Percentiles rank a stretch among this genome's conserved stretches.
Conservation (phyloP, 2,113 vertebrate species). For the Ceyx cyanopectus region DNA sequence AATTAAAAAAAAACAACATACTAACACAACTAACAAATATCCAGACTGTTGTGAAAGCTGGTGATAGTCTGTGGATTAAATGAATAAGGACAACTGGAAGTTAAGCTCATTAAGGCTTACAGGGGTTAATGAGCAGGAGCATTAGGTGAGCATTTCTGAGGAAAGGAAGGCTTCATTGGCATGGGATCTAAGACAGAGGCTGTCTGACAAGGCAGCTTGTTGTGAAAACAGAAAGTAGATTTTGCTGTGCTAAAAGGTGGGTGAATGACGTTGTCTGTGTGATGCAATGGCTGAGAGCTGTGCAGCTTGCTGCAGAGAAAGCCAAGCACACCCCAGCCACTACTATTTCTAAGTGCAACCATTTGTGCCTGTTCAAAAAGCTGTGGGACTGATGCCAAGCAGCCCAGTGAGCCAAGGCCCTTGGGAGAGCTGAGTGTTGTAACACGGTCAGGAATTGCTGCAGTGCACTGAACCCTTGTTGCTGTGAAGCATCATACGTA, state of each 20-base stretch:
- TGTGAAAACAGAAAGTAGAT: neutral
- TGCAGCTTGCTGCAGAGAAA: neutral
- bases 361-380: neutral
- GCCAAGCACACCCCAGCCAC: neutral
- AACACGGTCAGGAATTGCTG: neutral
- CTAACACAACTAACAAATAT: neutral
- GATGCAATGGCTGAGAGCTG: neutral
- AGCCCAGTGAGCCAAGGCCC: neutral
- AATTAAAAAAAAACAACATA: constrained; percentile 19
- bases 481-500: neutral
- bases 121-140: constrained; percentile 13
- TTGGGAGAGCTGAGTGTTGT: neutral
- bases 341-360: neutral
- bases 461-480: neutral
- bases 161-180: neutral
- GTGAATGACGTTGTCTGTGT: neutral
- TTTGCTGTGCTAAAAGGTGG: neutral
- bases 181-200: neutral
- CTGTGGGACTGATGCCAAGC: neutral
- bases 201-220: neutral
- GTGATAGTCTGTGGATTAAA: constrained; percentile 26
- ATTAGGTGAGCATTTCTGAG: neutral
- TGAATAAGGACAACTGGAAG: constrained; percentile 44
- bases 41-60: constrained; percentile 9
- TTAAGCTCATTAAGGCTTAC: constrained; percentile 44